These are phyloP conservation scores for Petrocephalus zakoni DNA, from an alignment of 2,113 vertebrate genomes.

Conservation along the genomic window DNA sequence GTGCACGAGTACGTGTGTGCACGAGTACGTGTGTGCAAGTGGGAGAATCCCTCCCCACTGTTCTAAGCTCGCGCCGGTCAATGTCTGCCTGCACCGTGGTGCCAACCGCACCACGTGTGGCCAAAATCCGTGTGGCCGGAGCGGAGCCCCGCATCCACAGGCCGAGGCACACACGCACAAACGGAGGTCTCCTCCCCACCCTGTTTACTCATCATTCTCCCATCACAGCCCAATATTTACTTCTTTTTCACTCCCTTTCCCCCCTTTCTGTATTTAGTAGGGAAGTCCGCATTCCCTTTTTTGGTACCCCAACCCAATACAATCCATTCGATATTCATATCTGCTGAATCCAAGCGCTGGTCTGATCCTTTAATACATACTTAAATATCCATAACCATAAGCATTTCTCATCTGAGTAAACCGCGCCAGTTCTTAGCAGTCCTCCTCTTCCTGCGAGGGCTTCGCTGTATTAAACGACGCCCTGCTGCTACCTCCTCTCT, in stretches of 20 bases:
- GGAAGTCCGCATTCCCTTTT: neutral
- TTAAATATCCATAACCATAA: neutral
- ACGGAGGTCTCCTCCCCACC: slow-evolving; percentile 13
- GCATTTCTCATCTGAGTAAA: neutral
- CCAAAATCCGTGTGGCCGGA: neutral
- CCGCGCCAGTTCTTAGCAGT: neutral
- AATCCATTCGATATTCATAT: neutral
- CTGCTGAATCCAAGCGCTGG: neutral
- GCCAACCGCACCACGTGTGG: neutral
- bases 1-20: neutral
- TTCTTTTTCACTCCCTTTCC: neutral
- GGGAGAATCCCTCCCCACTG: neutral
- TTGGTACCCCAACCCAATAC: neutral
- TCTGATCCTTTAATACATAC: neutral
- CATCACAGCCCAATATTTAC: neutral
- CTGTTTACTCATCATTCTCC: neutral
- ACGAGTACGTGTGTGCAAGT: neutral
- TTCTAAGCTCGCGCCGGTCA: neutral
- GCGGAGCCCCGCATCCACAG: too few species aligned
- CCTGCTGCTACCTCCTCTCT: neutral
- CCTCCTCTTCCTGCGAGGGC: neutral
- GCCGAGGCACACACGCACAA: neutral
- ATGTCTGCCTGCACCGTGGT: neutral
- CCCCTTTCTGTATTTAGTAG: neutral
- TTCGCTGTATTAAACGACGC: neutral